Evolutionary conservation across 1,140 invertebrate species (phyloP), one percentile per base, ranked within the genome.

Genomic region (Oscheius sp.): DNA sequence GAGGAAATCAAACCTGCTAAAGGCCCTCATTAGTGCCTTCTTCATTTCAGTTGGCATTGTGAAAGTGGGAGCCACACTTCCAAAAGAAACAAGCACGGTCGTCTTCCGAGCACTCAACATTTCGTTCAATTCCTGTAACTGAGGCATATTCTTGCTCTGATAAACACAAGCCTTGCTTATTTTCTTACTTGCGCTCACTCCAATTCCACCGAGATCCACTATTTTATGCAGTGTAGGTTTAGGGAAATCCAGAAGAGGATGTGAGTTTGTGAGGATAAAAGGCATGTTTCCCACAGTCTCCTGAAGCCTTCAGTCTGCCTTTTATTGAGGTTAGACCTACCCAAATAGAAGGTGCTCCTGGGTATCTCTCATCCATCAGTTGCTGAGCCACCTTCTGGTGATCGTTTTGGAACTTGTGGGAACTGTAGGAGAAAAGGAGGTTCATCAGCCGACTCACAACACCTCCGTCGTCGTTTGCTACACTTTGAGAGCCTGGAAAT

Each of bases 81-180:
- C 79, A 63, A 80, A 80, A 31, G 79, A 80, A 42, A 80, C 64
- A 13, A 80, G 42, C 0, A 80, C 79, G 7, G 38, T 75, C 23
- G 45, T 49, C 38, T 68, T 64, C 20, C 64, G 15, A 0, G 32
- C 23, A 61, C 46, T 34, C 23, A 68, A 59, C 38, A 45, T 64
- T 32, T 32, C 65, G 34, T 29, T 34, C n/a, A 34, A 72, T 52
- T 69, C 73, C 38, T 63, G 65, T 15, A 55, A 28, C n/a, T 35
- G 29, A 32, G 61, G 61, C 61, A n/a, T n/a, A n/a, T n/a, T n/a
- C n/a, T n/a, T n/a, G n/a, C n/a, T n/a, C n/a, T n/a, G n/a, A n/a
- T n/a, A n/a, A n/a, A n/a, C n/a, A n/a, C n/a, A n/a, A n/a, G 69
- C 7, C 31, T 74, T n/a, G 42, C 66, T 78, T 35, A 4, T 34